Base-by-base conservation (phyloP, 2,797 vertebrate species). In the Ceryle rudis region DNA sequence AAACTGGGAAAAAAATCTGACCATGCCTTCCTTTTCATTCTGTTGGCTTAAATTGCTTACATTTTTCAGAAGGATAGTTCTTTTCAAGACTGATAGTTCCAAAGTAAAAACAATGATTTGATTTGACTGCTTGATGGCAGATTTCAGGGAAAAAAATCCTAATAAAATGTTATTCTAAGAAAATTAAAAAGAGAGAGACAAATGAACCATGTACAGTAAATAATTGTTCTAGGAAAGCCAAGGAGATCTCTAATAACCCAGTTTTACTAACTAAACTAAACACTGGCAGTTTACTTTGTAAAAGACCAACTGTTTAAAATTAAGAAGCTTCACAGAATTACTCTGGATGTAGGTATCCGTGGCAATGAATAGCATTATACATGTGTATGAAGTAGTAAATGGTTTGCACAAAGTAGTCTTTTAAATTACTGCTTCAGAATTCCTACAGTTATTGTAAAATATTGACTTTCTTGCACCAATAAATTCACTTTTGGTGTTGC, bases 401-500 rank as follows among this genome's bases (percentile, higher is more conserved):
- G 55, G 64, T 86, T 91, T 96, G 72, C 67, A 86, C 83, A 95
- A 83, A 97, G 94, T 81, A 89, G 90, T 61, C 92, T 97, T 97
- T 97, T 97, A 97, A 97, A 97, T 97, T 80, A 94, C 67, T 93
- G 78, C 78, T 92, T 96, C 93, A 96, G 86, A 95, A 93, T 90
- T 90, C 95, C 94, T 95, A 58, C 78, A 78, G 79, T 96, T 97
- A 98, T 95, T 96, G 86, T 95, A 94, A 98, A 98, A 96, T 98
- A 98, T 97, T 98, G 98, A 98, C 97, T 97, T 98, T 96, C 89
- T 96, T 0, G 5, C 61, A 86, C 89, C 84, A 93, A 94, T 96
- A 97, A 94, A 98, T 97, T 97, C 91, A 92, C 95, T 98, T 97
- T 97, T 95, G 17, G 16, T 23, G 83, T 94, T 95, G 84, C 66